A percentile compares a stretch with the other conserved stretches of the same genome.
Conservation (phyloP, 2,888 invertebrate species). For the Ectemnius lituratus region DNA sequence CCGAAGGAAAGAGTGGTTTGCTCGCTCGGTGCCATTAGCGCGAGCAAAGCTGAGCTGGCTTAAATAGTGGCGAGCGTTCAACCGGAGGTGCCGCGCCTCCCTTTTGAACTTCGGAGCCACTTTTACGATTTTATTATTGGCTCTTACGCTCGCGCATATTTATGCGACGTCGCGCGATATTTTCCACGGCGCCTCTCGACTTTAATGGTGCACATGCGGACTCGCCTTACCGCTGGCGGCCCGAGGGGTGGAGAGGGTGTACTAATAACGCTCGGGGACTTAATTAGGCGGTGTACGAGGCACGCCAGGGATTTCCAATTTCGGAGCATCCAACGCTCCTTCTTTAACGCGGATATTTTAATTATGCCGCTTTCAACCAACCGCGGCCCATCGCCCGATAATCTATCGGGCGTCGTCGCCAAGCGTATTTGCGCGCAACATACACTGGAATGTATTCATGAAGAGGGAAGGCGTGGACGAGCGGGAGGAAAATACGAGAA, state of each 20-base stretch:
- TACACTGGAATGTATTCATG: background rate
- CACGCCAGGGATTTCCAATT: constrained; percentile 35
- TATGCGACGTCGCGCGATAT: constrained; percentile 62
- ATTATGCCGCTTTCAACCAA: background rate
- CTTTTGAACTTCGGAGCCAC: constrained; percentile 61
- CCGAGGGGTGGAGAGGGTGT: constrained; percentile 24
- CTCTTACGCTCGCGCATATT: constrained; percentile 61
- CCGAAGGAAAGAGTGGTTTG: constrained; percentile 11
- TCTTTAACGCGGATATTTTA: constrained; percentile 4
- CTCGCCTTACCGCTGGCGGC: constrained; percentile 10
- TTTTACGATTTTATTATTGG: constrained; percentile 71
- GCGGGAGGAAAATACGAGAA: background rate
- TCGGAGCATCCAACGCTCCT: constrained; percentile 25
- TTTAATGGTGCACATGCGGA: constrained; percentile 56
- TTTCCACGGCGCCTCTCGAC: constrained; percentile 62
- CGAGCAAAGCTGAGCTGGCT: constrained; percentile 41
- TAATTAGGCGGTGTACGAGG: constrained; percentile 49
- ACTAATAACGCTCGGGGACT: constrained; percentile 60
- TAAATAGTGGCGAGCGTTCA: constrained; percentile 63
- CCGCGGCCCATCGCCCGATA: background rate
- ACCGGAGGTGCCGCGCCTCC: constrained; percentile 48
- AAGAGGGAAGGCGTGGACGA: background rate
- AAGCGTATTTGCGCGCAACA: background rate
- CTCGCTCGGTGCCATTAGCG: constrained; percentile 64
- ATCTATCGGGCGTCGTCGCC: constrained; percentile 1